These are phyloP conservation scores for Agapostemon virescens DNA, from an alignment of 2,888 invertebrate genomes.

Conservation along the genomic window DNA sequence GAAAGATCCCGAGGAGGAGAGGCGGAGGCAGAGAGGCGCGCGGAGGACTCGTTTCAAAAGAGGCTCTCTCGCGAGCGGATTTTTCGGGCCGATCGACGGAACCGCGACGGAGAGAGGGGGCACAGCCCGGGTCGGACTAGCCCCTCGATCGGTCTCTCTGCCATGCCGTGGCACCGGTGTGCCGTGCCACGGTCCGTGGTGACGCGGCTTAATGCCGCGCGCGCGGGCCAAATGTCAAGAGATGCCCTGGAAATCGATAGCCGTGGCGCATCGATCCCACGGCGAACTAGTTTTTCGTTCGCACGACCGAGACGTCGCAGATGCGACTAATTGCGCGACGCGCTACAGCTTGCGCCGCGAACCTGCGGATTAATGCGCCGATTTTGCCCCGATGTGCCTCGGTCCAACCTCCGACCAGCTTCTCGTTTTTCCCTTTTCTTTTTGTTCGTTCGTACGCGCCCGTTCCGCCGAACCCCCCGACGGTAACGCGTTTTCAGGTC, in stretches of 20 bases:
- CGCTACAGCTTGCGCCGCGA: background rate
- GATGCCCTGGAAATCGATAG: slow-evolving; percentile 49
- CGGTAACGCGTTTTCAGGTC: background rate
- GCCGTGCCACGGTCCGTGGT: background rate
- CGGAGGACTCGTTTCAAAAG: slow-evolving; percentile 44
- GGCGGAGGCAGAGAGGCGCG: background rate
- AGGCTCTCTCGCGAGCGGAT: slow-evolving; percentile 48
- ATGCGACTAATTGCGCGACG: slow-evolving; percentile 27
- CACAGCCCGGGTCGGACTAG: background rate
- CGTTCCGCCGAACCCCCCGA: background rate
- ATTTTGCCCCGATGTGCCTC: background rate
- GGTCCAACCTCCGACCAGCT: background rate
- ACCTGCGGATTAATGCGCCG: slow-evolving; percentile 3
- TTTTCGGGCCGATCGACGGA: slow-evolving; percentile 43
- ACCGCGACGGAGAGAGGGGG: background rate
- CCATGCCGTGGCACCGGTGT: background rate
- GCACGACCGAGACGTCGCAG: slow-evolving; percentile 36
- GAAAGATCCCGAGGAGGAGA: slow-evolving; percentile 38
- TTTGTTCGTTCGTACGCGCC: background rate
- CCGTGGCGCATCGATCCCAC: slow-evolving; percentile 49
- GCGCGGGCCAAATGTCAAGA: slow-evolving; percentile 41
- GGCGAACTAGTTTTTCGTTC: slow-evolving; percentile 50
- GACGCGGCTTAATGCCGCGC: slow-evolving; percentile 36
- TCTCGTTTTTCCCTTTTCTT: background rate
- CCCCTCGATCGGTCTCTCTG: background rate